Conservation (phyloP, 2,888 invertebrate genomes). For the Ametastegia equiseti region DNA sequence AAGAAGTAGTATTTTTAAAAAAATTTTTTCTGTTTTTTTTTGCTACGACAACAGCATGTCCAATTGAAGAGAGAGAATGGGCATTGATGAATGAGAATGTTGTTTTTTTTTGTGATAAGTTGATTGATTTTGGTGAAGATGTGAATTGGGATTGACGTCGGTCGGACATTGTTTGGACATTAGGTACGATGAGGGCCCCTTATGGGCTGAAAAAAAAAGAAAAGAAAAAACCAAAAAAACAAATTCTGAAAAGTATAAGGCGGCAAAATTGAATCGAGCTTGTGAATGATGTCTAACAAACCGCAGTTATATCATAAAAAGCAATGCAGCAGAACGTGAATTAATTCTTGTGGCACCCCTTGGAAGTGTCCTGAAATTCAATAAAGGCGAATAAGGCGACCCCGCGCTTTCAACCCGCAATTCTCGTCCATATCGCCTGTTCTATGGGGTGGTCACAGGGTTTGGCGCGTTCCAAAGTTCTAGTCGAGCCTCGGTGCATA, state of each 20-base stretch:
- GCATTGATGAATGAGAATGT: neutral
- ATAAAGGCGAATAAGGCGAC: slow-evolving; percentile 71
- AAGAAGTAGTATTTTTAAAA: no score
- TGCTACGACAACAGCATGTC: no score
- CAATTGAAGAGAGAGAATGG: neutral
- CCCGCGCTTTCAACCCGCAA: slow-evolving; percentile 51
- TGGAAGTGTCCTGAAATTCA: slow-evolving; percentile 74
- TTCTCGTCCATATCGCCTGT: slow-evolving; percentile 26
- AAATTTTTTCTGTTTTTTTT: neutral
- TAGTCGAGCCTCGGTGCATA: slow-evolving; percentile 41
- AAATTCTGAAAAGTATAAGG: slow-evolving; percentile 24
- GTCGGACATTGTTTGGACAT: neutral
- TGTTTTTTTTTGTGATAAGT: neutral
- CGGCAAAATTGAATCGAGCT: slow-evolving; percentile 70
- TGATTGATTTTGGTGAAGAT: neutral
- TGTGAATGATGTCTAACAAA: slow-evolving; percentile 75
- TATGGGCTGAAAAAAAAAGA: neutral
- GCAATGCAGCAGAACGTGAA: slow-evolving; percentile 74
- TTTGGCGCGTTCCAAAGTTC: slow-evolving; percentile 30
- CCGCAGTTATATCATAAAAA: slow-evolving; percentile 75
- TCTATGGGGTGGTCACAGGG: slow-evolving; percentile 42
- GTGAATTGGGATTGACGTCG: neutral
- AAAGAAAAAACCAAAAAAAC: neutral
- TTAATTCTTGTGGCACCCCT: slow-evolving; percentile 69
- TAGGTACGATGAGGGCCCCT: neutral